Base-by-base conservation (phyloP, 2,797 vertebrate genomes). In the Anableps anableps region DNA sequence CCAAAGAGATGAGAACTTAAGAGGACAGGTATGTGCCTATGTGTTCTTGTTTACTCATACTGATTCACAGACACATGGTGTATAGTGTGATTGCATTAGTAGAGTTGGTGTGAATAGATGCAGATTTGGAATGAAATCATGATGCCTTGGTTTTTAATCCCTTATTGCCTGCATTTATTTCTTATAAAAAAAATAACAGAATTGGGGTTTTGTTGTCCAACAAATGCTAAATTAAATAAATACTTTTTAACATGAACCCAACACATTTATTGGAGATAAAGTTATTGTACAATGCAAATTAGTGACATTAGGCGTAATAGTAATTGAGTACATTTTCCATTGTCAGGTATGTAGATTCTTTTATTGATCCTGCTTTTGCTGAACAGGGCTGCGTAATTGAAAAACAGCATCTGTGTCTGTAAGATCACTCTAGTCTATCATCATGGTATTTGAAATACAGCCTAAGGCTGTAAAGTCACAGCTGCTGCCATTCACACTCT, bases 1-100 rank as follows among this genome's bases (percentile, higher is more conserved):
- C 23, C 97, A 97, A 74, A 95, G 95, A 55, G 98, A 99, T 88
- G 95, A 97, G 0, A 90, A 94, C 29, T 89, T 97, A 62, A 94
- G 97, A 78, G 95, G 96, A 74, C 97, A 99, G 97, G 98, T 99
- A 80, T 78, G 91, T 88, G 43, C 74, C 31, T 76, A 31, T 71
- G 9, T 82, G n/a, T 60, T 48, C 45, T 26, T 50, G 29, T 62
- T 71, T 71, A 29, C 21, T 68, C 36, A 68, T 26, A 23, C 10
- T 0, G 14, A 41, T 38, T 41, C 21, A 26, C 36, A 68, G 21
- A 41, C 36, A 11, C 21, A 5, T 5, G 23, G 19, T 38, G 21
- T 41, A 38, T 41, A 68, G 21, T 68, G 62, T 51, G 26, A 68
- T 21, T 23, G 36, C 36, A 23, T 41, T 68, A 21, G 17, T 36